Evolutionary conservation across 2,113 vertebrate species (phyloP).

Genomic region (Cavia aperea): DNA sequence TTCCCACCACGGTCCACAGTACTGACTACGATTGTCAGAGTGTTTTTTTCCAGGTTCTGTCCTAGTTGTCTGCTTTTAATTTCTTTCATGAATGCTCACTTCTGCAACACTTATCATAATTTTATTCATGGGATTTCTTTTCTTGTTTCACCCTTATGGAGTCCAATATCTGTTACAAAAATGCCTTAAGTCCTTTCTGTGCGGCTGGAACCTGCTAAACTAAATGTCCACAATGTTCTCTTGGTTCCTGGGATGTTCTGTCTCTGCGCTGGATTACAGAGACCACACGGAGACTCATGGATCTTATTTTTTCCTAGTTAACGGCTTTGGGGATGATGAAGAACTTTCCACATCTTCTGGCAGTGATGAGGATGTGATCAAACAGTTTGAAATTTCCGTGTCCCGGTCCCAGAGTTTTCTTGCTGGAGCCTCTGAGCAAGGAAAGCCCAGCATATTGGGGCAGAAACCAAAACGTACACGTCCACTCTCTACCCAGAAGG

Average conservation of each 20-base stretch:
- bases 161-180: conserved; percentile 1
- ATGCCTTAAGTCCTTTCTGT: background rate
- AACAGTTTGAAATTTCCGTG: conserved; percentile 85
- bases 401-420: conserved; percentile 81
- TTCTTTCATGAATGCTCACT: background rate
- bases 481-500: conserved; percentile 74
- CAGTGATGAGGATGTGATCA: conserved; percentile 81
- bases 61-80: background rate
- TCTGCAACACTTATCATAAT: background rate
- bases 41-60: background rate
- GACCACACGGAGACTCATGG: background rate
- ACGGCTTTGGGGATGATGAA: conserved; percentile 77
- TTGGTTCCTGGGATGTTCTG: background rate
- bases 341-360: conserved; percentile 79
- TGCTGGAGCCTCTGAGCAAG: conserved; percentile 58
- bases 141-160: background rate
- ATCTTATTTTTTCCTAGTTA: conserved; percentile 73
- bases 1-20: background rate
- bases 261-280: background rate
- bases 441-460: conserved; percentile 57
- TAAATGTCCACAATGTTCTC: background rate
- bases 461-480: conserved; percentile 72
- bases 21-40: background rate
- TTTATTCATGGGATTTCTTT: background rate
- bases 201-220: background rate